These are phyloP conservation scores for Cladopsammia gracilis DNA, from an alignment of 64 coral and sea anemone genomes.

Conservation along the genomic window DNA sequence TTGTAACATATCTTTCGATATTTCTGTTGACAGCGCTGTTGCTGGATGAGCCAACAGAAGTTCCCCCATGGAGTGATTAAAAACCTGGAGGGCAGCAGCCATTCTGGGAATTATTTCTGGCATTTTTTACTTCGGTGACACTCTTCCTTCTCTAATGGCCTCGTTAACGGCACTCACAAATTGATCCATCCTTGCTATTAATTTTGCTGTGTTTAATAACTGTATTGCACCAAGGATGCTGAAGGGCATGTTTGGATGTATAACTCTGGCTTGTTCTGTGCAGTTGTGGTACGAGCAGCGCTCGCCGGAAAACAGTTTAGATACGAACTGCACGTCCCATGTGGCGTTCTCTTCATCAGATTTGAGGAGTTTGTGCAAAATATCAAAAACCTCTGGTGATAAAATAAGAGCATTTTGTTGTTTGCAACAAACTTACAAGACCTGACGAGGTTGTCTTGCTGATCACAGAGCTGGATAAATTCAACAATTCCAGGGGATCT, in stretches of 20 bases:
- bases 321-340: neutral
- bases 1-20: neutral
- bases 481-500: neutral
- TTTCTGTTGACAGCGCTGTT: constrained; percentile 7
- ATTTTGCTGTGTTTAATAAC: constrained; percentile 40
- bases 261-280: constrained; percentile 35
- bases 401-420: constrained; percentile 15
- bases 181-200: constrained; percentile 34
- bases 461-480: neutral
- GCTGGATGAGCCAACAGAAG: neutral
- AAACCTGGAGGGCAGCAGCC: neutral
- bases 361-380: constrained; percentile 17
- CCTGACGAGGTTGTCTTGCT: constrained; percentile 20
- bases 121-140: constrained; percentile 20
- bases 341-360: constrained; percentile 32
- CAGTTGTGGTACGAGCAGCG: constrained; percentile 12
- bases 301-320: constrained; percentile 41
- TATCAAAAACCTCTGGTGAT: constrained; percentile 60
- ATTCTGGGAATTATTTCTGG: constrained; percentile 7
- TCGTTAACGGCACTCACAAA: constrained; percentile 11
- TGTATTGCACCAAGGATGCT: constrained; percentile 44
- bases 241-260: constrained; percentile 58
- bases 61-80: constrained; percentile 17
- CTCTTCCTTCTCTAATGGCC: neutral
- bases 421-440: constrained; percentile 12